Conservation (phyloP, 2,797 vertebrate species). For the Megalops cyprinoides region DNA sequence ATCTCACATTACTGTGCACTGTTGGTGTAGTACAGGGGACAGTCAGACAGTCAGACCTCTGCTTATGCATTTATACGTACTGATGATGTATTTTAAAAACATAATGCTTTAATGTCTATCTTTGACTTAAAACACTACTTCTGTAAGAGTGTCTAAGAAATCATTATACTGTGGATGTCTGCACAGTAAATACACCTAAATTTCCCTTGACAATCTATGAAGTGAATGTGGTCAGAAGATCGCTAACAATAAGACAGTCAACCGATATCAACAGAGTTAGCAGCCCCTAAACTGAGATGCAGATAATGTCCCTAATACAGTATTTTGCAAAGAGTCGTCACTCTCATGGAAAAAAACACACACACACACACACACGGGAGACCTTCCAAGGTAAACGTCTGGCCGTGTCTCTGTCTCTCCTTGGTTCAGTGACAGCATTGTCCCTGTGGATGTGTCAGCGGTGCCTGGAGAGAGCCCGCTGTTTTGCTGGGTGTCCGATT, state of each 20-base stretch:
- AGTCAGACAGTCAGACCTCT: not conserved
- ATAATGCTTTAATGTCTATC: not conserved
- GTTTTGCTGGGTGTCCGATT: not conserved
- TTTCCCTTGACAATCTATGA: not conserved
- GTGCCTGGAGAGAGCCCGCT: not conserved
- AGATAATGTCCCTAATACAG: not conserved
- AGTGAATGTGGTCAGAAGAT: not conserved
- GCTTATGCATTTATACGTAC: not conserved
- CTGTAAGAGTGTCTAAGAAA: not conserved
- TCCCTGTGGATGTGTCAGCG: not conserved
- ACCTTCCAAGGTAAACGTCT: not conserved
- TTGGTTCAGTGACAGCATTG: not conserved
- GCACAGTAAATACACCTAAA: not conserved
- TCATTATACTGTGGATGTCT: not conserved
- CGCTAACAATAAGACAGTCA: not conserved
- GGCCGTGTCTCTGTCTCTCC: not conserved
- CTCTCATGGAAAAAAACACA: not conserved
- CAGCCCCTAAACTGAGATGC: not conserved
- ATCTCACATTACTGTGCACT: not conserved
- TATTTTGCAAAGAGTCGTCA: not conserved
- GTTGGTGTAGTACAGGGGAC: not conserved
- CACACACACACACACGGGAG: not conserved
- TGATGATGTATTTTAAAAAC: conserved; percentile 3
- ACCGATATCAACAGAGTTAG: not conserved
- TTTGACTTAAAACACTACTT: not conserved